Conservation (phyloP, 1,140 invertebrate species). For the Laupala kohalensis region DNA sequence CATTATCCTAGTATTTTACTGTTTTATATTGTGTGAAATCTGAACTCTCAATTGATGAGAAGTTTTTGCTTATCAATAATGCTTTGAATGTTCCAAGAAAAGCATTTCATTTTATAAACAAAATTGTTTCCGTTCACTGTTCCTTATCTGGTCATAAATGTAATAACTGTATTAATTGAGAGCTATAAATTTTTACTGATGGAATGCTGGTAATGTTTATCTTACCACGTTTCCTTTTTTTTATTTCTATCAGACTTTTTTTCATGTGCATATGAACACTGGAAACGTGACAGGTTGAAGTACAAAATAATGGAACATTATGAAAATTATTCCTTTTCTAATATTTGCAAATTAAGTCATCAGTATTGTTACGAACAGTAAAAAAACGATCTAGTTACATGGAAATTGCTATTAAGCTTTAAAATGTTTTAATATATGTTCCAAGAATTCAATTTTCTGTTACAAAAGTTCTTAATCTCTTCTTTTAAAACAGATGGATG, state of each 20-base stretch:
- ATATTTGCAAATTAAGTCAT: not conserved
- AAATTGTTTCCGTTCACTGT: too few species aligned
- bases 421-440: not conserved
- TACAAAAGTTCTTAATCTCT: not conserved
- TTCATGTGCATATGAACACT: not conserved
- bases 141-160: too few species aligned
- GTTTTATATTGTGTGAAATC: slow-evolving; percentile 1
- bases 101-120: too few species aligned
- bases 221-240: not conserved
- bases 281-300: not conserved
- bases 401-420: not conserved
- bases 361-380: not conserved
- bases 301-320: not conserved
- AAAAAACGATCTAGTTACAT: not conserved
- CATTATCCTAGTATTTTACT: not conserved
- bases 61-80: too few species aligned
- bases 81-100: too few species aligned
- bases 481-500: not conserved
- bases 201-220: not conserved
- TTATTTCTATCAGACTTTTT: not conserved
- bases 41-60: slow-evolving; percentile 1
- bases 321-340: not conserved
- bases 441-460: not conserved
- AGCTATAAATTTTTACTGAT: not conserved
- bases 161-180: not conserved